These are phyloP conservation scores for Drosophila phalerata DNA, from an alignment of 2,888 invertebrate genomes.

Conservation along the genomic window DNA sequence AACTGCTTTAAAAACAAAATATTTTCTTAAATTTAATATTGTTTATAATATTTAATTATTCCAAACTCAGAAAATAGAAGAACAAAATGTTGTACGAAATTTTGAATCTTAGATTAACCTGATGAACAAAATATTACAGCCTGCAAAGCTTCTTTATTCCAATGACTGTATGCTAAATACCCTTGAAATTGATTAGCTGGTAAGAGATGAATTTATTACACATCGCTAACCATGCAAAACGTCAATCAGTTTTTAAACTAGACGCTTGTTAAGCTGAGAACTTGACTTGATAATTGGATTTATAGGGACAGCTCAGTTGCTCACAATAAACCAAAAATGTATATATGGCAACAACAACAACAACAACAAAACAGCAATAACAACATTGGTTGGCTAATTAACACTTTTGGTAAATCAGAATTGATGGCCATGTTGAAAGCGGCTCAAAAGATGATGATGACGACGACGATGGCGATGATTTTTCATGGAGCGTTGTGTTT, in stretches of 20 bases:
- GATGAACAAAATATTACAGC: no score
- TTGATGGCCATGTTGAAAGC: conserved; percentile 80
- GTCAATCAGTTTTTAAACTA: conserved; percentile 32
- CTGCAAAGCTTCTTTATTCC: no score
- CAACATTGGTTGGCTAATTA: conserved; percentile 73
- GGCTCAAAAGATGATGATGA: conserved; percentile 52
- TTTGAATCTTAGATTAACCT: no score
- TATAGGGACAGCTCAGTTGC: conserved; percentile 15
- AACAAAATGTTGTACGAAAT: no score
- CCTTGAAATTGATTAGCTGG: not conserved
- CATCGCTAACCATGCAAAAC: conserved; percentile 8
- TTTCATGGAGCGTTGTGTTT: conserved; percentile 77
- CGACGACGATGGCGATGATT: conserved; percentile 72
- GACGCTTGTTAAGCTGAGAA: conserved; percentile 24
- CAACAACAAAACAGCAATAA: conserved; percentile 2
- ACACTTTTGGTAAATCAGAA: conserved; percentile 80
- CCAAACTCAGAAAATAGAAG: no score
- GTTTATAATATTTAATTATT: no score
- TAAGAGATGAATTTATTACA: not conserved
- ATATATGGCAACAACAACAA: conserved; percentile 6
- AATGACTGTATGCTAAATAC: no score
- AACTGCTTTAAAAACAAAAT: no score
- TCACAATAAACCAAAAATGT: not conserved
- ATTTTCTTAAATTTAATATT: no score
- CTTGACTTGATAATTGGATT: conserved; percentile 8